Percentiles rank a stretch among this genome's conserved stretches.
phyloP scores from a whole-genome alignment of 1,140 invertebrate species.

The Hydropsyche tenuis region DNA sequence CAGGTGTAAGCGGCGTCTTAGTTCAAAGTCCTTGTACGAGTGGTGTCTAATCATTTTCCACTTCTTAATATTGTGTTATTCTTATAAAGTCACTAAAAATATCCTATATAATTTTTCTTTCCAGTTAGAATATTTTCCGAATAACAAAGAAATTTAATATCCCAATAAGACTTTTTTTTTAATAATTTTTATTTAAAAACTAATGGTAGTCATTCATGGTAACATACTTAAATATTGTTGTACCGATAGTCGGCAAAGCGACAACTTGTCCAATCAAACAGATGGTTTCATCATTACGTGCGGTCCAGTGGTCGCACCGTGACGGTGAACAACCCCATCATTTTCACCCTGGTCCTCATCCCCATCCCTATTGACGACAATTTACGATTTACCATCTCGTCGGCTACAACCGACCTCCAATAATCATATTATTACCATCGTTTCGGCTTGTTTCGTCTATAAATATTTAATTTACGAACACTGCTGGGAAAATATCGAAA shows the following conservation, averaged over 20 bases:
- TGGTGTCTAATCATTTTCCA: too few relatives aligned
- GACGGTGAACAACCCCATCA: neutral
- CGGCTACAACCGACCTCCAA: slow-evolving; percentile 38
- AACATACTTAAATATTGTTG: neutral
- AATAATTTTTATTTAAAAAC: too few relatives aligned
- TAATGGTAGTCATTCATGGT: too few relatives aligned
- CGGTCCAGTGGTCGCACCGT: slow-evolving; percentile 33
- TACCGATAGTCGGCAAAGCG: slow-evolving; percentile 21
- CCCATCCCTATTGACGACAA: slow-evolving; percentile 1
- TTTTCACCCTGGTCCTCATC: neutral
- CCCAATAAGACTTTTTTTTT: too few relatives aligned
- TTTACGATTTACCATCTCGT: slow-evolving; percentile 40
- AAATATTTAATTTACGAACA: slow-evolving; percentile 28
- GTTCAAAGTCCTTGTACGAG: too few relatives aligned
- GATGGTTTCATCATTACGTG: slow-evolving; percentile 47
- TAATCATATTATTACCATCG: slow-evolving; percentile 47
- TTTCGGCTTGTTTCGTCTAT: slow-evolving; percentile 36
- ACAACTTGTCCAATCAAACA: slow-evolving; percentile 43
- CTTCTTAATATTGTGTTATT: too few relatives aligned
- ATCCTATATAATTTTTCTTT: too few relatives aligned
- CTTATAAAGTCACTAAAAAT: too few relatives aligned
- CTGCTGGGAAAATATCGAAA: neutral
- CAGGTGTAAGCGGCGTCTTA: too few relatives aligned
- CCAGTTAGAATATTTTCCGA: too few relatives aligned
- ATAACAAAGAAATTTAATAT: too few relatives aligned